Conservation (phyloP, 1,140 invertebrate genomes). For the Geopemphigus sp. region DNA sequence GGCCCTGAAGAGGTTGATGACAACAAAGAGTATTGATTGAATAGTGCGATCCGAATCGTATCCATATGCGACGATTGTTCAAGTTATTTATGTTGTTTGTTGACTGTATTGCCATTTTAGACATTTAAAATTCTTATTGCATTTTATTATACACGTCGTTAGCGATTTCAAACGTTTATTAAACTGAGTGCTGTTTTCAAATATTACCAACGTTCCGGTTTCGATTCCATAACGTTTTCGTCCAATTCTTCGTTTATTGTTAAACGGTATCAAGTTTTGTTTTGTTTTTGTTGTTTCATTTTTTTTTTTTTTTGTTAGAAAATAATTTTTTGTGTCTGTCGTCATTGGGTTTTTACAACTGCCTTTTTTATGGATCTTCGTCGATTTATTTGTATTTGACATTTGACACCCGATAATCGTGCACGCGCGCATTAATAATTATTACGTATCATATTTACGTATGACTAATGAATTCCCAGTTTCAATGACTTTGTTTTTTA, state of each 20-base stretch:
- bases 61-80: background rate
- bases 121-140: conserved; percentile 6
- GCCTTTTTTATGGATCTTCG: too few relatives aligned
- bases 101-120: conserved; percentile 15
- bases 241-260: background rate
- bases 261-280: too few relatives aligned
- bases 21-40: conserved; percentile 40
- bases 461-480: too few relatives aligned
- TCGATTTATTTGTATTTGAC: too few relatives aligned
- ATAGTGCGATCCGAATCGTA: background rate
- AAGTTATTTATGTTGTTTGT: conserved; percentile 16
- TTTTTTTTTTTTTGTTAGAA: too few relatives aligned
- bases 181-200: conserved; percentile 11
- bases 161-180: conserved; percentile 31
- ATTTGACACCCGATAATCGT: too few relatives aligned
- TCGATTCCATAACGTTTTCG: background rate
- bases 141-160: conserved; percentile 19
- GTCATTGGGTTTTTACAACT: too few relatives aligned
- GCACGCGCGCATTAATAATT: too few relatives aligned
- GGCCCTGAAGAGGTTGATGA: conserved; percentile 54
- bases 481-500: too few relatives aligned
- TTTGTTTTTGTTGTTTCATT: too few relatives aligned
- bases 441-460: too few relatives aligned
- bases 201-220: background rate
- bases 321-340: too few relatives aligned